Base-by-base conservation (phyloP, 2,888 invertebrate genomes). In the Agrenia bidenticulata region DNA sequence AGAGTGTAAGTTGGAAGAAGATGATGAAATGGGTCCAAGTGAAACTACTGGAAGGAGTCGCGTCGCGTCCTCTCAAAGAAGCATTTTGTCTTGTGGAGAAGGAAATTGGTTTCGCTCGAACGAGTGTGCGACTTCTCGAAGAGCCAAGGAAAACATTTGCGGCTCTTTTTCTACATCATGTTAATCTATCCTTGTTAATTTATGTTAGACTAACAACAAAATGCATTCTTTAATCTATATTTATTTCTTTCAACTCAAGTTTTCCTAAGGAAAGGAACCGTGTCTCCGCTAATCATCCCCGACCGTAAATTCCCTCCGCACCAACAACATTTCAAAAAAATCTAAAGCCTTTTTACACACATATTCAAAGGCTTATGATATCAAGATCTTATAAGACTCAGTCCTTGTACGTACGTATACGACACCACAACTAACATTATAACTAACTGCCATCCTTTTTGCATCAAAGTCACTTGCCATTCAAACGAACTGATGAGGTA, bases 121-220 rank as follows among this genome's bases (percentile, higher is more conserved):
- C 73, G 74, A 74, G 61, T 73, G 59, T 64, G 69, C 73, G 75
- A 75, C 73, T 75, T 73, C 63, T 75, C 70, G 71, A 72, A 65
- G 69, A 74, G 74, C 73, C 74, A 76, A 75, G 62, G 72, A 76
- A 76, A 74, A 76, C 76, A 76, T 76, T 76, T 76, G 74, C 74
- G 76, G 73, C 74, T 69, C 72, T 72, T 73, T 73, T 75, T 68
- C 72, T 70, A 72, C 73, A 74, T 73, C 73, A 74, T 73, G 73
- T 73, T 76, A 76, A 76, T 75, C 73, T 74, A 76, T 76, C 74
- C 76, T 75, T 75, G 74, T 76, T 76, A 76, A 76, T 74, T 76
- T 76, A 76, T 76, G 76, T 75, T 70, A 66, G 70, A 63, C 70
- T 69, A 70, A 73, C 74, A 73, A 74, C 70, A 73, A 73, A 68